Percentiles rank a stretch among this genome's conserved stretches.
Conservation (phyloP, 1,140 invertebrate genomes). For the Galleria mellonella region DNA sequence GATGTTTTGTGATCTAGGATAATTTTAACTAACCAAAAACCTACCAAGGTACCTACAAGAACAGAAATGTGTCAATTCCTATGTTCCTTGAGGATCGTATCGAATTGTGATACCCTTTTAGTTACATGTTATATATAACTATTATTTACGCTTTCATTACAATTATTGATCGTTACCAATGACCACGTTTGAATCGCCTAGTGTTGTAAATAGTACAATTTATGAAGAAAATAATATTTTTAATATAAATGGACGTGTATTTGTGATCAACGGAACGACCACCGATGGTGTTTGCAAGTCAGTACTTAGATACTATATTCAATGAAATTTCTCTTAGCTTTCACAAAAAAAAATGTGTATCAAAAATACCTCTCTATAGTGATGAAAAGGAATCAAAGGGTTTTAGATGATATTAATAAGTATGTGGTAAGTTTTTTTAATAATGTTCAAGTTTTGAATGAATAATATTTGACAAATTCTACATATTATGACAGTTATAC, state of each 20-base stretch:
- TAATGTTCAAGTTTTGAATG: slow-evolving; percentile 68
- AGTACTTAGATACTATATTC: slow-evolving; percentile 43
- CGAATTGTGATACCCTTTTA: no score
- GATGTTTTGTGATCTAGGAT: no score
- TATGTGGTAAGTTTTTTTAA: slow-evolving; percentile 67
- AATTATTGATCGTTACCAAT: slow-evolving; percentile 34
- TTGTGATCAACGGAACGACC: neutral
- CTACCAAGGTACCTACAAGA: no score
- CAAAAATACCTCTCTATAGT: slow-evolving; percentile 70
- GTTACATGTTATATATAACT: slow-evolving; percentile 7
- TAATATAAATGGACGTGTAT: slow-evolving; percentile 11
- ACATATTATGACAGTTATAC: slow-evolving; percentile 51
- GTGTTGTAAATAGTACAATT: slow-evolving; percentile 57
- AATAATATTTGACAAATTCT: slow-evolving; percentile 66
- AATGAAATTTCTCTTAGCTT: slow-evolving; percentile 32
- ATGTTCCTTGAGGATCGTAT: no score
- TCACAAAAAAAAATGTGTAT: slow-evolving; percentile 41
- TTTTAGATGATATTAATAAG: slow-evolving; percentile 68
- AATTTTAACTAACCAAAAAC: no score
- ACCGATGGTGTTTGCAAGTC: slow-evolving; percentile 8
- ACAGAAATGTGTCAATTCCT: no score
- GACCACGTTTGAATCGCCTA: slow-evolving; percentile 23
- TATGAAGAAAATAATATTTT: slow-evolving; percentile 29
- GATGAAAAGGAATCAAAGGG: slow-evolving; percentile 64
- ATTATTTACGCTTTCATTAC: slow-evolving; percentile 24